Evolutionary conservation across 35 echinoderm and acorn worm genomes (phyloP).

Genomic region (Lytechinus variegatus): DNA sequence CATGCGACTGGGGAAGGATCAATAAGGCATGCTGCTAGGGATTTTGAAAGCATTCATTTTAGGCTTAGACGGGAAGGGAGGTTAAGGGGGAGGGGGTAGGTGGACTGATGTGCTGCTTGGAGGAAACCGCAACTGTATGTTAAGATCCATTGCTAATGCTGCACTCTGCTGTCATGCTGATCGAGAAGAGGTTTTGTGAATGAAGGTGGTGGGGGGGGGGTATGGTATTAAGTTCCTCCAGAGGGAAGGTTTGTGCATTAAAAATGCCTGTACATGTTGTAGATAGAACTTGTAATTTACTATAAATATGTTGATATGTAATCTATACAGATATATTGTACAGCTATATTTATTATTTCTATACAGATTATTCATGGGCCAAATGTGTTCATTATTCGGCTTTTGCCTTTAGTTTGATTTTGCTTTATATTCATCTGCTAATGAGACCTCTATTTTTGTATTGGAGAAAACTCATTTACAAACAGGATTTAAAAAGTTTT

Average conservation of each 20-base stretch:
- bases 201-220: no score
- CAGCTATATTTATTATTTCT: slow-evolving; percentile 41
- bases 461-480: neutral
- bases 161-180: neutral
- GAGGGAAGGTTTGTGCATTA: neutral
- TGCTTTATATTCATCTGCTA: neutral
- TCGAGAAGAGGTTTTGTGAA: no score
- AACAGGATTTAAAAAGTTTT: neutral
- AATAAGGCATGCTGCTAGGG: no score
- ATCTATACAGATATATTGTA: slow-evolving; percentile 22
- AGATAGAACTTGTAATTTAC: neutral
- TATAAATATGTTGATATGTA: neutral
- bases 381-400: slow-evolving; percentile 20
- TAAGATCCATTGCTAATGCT: neutral
- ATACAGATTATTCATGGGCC: slow-evolving; percentile 29
- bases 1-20: neutral
- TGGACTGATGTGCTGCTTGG: neutral
- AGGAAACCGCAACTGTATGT: neutral
- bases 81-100: neutral
- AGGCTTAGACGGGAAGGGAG: neutral
- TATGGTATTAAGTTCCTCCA: no score
- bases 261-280: neutral
- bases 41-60: no score
- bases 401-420: neutral
- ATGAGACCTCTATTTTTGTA: neutral